phyloP scores from a whole-genome alignment of 2,888 invertebrate species.

The Cyrtodaria siliqua region DNA sequence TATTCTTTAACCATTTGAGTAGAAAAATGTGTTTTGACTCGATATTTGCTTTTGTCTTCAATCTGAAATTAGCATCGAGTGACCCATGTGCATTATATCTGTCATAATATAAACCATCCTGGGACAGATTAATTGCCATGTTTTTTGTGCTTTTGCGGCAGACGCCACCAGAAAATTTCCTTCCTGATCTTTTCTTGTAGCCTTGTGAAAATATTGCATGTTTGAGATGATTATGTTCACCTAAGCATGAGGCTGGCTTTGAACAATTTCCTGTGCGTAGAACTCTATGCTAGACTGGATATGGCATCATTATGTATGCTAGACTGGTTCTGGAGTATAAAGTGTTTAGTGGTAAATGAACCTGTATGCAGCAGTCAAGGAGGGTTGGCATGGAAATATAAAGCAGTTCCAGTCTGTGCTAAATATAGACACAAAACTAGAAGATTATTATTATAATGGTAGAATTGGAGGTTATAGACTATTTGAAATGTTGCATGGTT shows the following conservation, averaged over 20 bases:
- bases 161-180: no score
- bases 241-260: conserved; percentile 11
- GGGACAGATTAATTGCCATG: no score
- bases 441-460: no score
- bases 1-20: no score
- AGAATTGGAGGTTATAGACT: no score
- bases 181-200: neutral
- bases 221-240: conserved; percentile 30
- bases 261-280: conserved; percentile 23
- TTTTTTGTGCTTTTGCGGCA: no score
- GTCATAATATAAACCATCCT: no score
- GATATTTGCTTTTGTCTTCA: no score
- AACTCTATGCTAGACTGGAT: conserved; percentile 9
- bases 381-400: conserved; percentile 2
- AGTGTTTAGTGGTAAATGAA: conserved; percentile 15
- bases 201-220: conserved; percentile 31
- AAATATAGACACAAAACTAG: neutral
- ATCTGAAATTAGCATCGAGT: no score
- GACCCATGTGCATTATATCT: no score
- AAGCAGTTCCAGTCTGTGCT: neutral
- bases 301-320: conserved; percentile 31
- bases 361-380: neutral
- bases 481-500: no score
- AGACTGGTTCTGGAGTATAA: conserved; percentile 30
- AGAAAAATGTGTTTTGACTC: no score